Percentiles rank a stretch among this genome's conserved stretches.
Evolutionary conservation across 2,113 vertebrate species (phyloP).

Genomic region (Mus musculus): DNA sequence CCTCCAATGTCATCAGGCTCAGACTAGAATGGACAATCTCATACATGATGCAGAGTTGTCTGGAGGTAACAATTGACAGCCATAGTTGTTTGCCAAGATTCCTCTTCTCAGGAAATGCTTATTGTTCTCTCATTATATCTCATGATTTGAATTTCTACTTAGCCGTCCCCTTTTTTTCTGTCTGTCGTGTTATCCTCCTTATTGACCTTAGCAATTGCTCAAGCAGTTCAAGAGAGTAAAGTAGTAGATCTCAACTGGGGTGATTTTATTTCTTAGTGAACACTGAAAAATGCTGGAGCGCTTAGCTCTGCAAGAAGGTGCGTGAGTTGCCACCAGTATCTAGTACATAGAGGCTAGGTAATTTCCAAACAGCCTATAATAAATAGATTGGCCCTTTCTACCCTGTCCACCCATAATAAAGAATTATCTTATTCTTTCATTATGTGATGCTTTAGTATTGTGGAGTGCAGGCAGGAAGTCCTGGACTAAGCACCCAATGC

Average conservation of each 20-base stretch:
- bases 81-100: background rate
- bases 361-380: background rate
- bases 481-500: background rate
- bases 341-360: background rate
- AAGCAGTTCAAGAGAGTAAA: background rate
- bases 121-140: background rate
- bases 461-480: background rate
- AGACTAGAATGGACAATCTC: background rate
- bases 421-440: background rate
- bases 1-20: background rate
- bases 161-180: background rate
- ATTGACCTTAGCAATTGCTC: background rate
- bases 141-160: constrained; percentile 2
- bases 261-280: background rate
- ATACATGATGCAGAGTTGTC: background rate
- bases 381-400: background rate
- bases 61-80: background rate
- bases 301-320: background rate
- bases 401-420: background rate
- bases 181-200: background rate
- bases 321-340: background rate
- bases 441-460: background rate
- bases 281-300: background rate
- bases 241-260: background rate
- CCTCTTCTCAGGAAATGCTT: background rate